Evolutionary conservation across 1,140 invertebrate genomes (phyloP).

Genomic region (Aleiodes sp.): DNA sequence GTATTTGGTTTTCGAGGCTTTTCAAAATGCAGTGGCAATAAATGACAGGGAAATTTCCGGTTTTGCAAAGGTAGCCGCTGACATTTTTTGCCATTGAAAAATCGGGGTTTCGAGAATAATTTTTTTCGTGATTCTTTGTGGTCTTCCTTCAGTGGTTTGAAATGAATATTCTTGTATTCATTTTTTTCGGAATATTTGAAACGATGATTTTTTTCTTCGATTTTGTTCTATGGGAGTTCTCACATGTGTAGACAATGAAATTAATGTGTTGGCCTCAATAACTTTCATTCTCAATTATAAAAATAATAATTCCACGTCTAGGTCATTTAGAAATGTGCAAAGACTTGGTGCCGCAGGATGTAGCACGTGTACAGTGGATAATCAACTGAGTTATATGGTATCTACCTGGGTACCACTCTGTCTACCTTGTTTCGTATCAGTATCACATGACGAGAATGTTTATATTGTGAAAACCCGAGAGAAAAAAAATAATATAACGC

Average conservation of each 20-base stretch:
- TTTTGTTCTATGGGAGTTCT: too few relatives aligned
- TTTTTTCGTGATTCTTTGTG: too few relatives aligned
- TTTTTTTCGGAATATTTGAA: too few relatives aligned
- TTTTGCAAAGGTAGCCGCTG: too few relatives aligned
- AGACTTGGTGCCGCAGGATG: conserved; percentile 4
- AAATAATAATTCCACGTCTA: conserved; percentile 7
- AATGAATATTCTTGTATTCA: too few relatives aligned
- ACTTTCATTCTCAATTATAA: conserved; percentile 13
- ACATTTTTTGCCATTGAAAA: too few relatives aligned
- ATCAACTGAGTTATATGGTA: background rate
- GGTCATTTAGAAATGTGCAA: conserved; percentile 5
- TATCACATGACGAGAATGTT: conserved; percentile 21
- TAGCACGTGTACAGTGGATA: conserved; percentile 18
- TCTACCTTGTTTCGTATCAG: conserved; percentile 1
- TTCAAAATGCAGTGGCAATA: background rate
- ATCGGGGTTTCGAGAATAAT: too few relatives aligned
- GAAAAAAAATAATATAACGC: background rate
- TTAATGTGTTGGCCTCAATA: background rate
- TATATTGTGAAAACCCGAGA: conserved; percentile 27
- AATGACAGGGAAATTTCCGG: too few relatives aligned
- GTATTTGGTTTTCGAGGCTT: background rate
- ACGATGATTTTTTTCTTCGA: too few relatives aligned
- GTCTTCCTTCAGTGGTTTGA: too few relatives aligned
- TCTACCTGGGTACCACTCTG: background rate
- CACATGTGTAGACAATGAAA: background rate